A percentile compares a stretch with the other conserved stretches of the same genome.
Evolutionary conservation across 2,113 vertebrate species (phyloP).

Genomic region (Lophura nycthemera): DNA sequence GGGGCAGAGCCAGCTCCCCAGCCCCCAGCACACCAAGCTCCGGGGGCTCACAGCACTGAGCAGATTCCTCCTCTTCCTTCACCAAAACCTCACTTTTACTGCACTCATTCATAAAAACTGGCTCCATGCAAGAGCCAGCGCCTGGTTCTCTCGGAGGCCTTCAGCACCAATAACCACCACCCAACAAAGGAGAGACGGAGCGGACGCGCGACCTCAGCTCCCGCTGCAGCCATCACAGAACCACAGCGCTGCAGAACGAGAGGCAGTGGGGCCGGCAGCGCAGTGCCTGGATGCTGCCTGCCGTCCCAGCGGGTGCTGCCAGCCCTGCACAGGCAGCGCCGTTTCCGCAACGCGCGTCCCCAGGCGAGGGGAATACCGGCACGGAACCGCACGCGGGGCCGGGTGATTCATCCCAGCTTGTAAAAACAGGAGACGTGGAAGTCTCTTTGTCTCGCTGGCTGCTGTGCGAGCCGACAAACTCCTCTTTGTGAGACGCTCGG

Average conservation of each 20-base stretch:
- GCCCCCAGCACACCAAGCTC: neutral
- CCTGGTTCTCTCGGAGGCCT: neutral
- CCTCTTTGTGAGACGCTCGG: conserved; percentile 68
- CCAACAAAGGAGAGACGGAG: neutral
- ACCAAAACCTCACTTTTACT: neutral
- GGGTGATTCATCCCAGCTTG: conserved; percentile 47
- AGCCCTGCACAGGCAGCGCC: neutral
- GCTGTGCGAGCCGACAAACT: conserved; percentile 50
- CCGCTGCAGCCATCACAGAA: neutral
- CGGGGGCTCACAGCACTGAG: neutral
- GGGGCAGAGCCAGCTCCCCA: neutral
- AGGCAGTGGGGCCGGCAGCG: too few species aligned
- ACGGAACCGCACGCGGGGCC: neutral
- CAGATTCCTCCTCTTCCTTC: neutral
- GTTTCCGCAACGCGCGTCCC: neutral
- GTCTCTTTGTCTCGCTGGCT: conserved; percentile 67
- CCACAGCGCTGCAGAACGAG: neutral
- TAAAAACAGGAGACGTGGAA: conserved; percentile 62
- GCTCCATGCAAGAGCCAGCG: rapidly evolving
- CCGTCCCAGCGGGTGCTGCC: neutral
- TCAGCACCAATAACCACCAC: neutral
- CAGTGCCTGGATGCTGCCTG: neutral
- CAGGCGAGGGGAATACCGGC: neutral
- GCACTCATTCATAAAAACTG: neutral
- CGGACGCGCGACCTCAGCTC: neutral